Base-by-base conservation (phyloP, 2,888 invertebrate genomes). In the Dioctria linearis region DNA sequence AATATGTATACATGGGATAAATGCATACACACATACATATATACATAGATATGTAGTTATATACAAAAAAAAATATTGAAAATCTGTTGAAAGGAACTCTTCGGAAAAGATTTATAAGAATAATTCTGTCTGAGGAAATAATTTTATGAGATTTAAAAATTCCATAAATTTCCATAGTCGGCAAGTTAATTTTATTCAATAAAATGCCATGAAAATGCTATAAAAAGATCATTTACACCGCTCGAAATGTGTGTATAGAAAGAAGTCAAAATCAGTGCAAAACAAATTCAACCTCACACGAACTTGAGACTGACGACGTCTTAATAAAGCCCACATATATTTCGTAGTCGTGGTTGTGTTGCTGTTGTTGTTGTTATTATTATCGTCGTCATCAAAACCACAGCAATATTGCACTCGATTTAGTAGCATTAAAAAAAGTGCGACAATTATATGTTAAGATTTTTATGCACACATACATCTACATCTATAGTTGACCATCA, bases 141-240 rank as follows among this genome's bases (percentile, higher is more conserved):
- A 13, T 11, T 49, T 40, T 11, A 54, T n/a, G 54, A 54, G 25
- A 25, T 25, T 54, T 54, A 8, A 54, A n/a, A 46, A 46, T 46
- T 46, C 49, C 71, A 71, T 42, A 11, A 49, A 51, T 61, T 61
- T 61, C 61, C 61, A 61, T 61, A 61, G 61, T 4, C 61, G 4
- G 25, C 57, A 57, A 73, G 73, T 73, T 73, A 73, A 73, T 73
- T 73, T 73, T 73, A 71, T 73, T 73, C 57, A 73, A 73, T 73
- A 73, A 73, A 73, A 73, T 37, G 73, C 73, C 73, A 73, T 73
- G 57, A 73, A 73, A 57, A 57, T 42, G 73, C 73, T 73, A 73
- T 73, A 73, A 73, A 73, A 73, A 73, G 73, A 73, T 73, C 73
- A 51, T 73, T 73, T 73, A 59, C 73, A 57, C 43, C 59, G 43